Evolutionary conservation across 2,797 vertebrate species (phyloP), one percentile per base, ranked within the genome.

Genomic region (Diplodus sargus): DNA sequence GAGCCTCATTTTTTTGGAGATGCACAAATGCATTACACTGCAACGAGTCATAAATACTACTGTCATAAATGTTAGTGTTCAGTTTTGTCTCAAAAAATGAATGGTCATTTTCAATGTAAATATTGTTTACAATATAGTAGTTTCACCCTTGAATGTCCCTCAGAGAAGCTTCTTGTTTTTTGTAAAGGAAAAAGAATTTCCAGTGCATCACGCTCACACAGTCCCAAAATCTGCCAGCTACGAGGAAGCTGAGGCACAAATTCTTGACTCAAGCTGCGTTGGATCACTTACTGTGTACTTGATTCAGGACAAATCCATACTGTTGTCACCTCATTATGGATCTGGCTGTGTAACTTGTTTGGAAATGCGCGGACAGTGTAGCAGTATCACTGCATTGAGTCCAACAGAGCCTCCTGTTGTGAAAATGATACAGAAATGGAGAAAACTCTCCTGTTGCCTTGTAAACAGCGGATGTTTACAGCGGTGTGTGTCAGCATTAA

Each of bases 231-330:
- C 13, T 48, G 2, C 28, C 45, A 52, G 23, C 28, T n/a, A 8
- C 42, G 15, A 53, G 28, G 30, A 14, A 30, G 54, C 72, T 25
- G 30, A 68, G 25, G 48, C 47, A 70, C 3, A 78, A 63, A 78
- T 49, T 73, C 54, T 61, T 18, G 4, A 28, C 54, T 72, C 12
- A 16, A 6, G 15, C 56, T 72, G 17, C 70, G 30, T 62, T n/a
- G 30, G 58, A 70, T 57, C 28, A 6, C 81, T 76, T 18, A 28
- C 61, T 82, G 73, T 66, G 57, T 82, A 71, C 47, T 57, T 2
- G 61, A 82, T 69, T 67, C 39, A 74, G 61, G 25, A 62, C 6
- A 85, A 86, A 83, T 87, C 69, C 66, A 76, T 79, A 75, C 23
- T 77, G 74, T 12, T 65, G 57, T 62, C 75, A 70, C 60, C 69